Conservation (phyloP, 2,113 vertebrate species). For the Mustela lutreola region DNA sequence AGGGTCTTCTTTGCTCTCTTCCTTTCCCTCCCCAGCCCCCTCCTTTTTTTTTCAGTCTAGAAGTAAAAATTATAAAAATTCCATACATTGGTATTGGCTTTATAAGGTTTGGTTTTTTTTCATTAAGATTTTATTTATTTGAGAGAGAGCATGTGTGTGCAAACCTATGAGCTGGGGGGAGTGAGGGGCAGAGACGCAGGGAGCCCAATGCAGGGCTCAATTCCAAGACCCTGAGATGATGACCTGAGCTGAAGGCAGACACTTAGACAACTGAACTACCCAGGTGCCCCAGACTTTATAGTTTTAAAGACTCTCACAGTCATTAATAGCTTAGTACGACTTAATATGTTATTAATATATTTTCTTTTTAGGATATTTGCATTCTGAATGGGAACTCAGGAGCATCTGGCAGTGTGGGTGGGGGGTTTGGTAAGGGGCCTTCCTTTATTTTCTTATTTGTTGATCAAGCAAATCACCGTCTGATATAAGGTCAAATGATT, state of each 20-base stretch:
- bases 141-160: not conserved
- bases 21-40: not conserved
- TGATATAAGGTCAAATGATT: slow-evolving; percentile 52
- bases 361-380: slow-evolving; percentile 8
- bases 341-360: not conserved
- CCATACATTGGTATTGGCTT: not conserved
- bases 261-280: not conserved
- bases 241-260: not conserved
- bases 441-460: slow-evolving; percentile 35
- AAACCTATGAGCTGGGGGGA: not conserved
- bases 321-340: slow-evolving; percentile 23
- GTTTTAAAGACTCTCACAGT: not conserved
- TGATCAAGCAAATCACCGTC: slow-evolving; percentile 19
- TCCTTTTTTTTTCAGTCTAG: not conserved
- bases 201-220: not conserved
- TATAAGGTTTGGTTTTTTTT: not conserved
- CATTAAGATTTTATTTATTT: not conserved
- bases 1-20: not conserved
- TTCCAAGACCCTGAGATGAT: not conserved
- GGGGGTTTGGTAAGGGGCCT: not conserved
- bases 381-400: slow-evolving; percentile 55
- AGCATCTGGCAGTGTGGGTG: not conserved
- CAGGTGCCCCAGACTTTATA: not conserved
- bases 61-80: slow-evolving; percentile 58
- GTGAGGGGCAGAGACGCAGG: not conserved